phyloP scores from a whole-genome alignment of 1,140 invertebrate genomes.

The Calosoma granatense region DNA sequence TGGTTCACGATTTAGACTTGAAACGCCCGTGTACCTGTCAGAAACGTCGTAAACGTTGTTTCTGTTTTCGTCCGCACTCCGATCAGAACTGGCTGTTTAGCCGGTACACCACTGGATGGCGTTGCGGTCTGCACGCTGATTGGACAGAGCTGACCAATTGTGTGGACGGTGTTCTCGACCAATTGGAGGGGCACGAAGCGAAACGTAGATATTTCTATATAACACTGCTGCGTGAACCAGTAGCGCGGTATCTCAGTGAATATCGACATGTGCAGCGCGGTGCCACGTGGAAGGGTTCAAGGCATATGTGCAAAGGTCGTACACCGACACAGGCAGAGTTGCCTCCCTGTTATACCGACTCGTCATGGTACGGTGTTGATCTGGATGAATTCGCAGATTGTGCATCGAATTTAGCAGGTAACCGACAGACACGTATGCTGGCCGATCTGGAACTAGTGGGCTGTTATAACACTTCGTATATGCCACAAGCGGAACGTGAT shows the following conservation, averaged over 20 bases:
- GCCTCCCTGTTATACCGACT: conserved; percentile 64
- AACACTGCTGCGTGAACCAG: conserved; percentile 86
- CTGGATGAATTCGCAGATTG: conserved; percentile 84
- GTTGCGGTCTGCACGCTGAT: conserved; percentile 96
- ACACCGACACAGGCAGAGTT: conserved; percentile 65
- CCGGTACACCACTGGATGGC: conserved; percentile 97
- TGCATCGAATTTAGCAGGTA: conserved; percentile 85
- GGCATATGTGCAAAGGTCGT: conserved; percentile 80
- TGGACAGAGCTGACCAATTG: conserved; percentile 93
- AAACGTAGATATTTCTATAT: conserved; percentile 92
- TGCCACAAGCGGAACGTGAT: conserved; percentile 57
- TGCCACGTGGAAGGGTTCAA: conserved; percentile 89
- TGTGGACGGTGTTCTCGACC: conserved; percentile 77
- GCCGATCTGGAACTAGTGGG: conserved; percentile 88
- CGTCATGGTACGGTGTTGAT: conserved; percentile 49
- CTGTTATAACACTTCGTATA: conserved; percentile 84
- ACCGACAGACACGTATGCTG: conserved; percentile 96
- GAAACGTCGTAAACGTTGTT: conserved; percentile 70
- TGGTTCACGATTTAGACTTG: conserved; percentile 87
- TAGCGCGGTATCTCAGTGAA: conserved; percentile 45
- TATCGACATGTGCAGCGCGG: conserved; percentile 82
- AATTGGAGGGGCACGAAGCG: conserved; percentile 68
- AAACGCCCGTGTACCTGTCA: conserved; percentile 80
- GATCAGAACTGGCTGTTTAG: conserved; percentile 96
- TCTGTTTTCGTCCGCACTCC: conserved; percentile 82